Conservation (phyloP, 2,797 vertebrate species). For the Poeciliopsis gracilis region DNA sequence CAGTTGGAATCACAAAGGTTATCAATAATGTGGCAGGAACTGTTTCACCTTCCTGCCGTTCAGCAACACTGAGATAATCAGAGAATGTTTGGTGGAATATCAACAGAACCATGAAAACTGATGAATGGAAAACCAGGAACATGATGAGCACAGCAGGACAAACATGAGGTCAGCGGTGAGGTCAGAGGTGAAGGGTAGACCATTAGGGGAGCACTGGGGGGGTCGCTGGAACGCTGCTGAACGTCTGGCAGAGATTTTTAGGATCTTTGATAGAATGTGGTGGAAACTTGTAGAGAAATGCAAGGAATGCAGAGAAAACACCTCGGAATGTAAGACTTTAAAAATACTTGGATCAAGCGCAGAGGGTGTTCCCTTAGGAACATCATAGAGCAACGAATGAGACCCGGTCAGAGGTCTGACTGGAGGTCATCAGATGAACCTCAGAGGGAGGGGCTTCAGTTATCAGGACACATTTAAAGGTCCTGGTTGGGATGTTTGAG, state of each 20-base stretch:
- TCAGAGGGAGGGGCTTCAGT: neutral
- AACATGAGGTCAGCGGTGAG: neutral
- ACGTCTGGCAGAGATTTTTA: neutral
- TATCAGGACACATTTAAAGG: neutral
- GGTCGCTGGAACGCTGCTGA: neutral
- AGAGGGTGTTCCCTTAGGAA: neutral
- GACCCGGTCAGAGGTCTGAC: neutral
- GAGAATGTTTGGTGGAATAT: neutral
- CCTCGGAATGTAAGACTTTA: neutral
- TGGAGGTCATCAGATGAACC: neutral
- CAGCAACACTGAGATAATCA: neutral
- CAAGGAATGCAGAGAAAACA: neutral
- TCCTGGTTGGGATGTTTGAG: neutral
- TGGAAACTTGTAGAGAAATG: neutral
- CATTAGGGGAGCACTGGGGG: neutral
- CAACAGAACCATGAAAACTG: neutral
- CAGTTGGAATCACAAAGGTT: constrained; percentile 1
- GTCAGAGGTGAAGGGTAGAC: neutral
- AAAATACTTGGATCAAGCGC: neutral
- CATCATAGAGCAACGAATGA: neutral
- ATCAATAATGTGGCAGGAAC: neutral
- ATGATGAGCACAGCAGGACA: neutral
- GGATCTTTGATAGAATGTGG: neutral
- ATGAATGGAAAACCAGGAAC: neutral
- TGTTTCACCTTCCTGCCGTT: neutral